phyloP scores from a whole-genome alignment of 2,113 vertebrate species.

The Tyto alba region DNA sequence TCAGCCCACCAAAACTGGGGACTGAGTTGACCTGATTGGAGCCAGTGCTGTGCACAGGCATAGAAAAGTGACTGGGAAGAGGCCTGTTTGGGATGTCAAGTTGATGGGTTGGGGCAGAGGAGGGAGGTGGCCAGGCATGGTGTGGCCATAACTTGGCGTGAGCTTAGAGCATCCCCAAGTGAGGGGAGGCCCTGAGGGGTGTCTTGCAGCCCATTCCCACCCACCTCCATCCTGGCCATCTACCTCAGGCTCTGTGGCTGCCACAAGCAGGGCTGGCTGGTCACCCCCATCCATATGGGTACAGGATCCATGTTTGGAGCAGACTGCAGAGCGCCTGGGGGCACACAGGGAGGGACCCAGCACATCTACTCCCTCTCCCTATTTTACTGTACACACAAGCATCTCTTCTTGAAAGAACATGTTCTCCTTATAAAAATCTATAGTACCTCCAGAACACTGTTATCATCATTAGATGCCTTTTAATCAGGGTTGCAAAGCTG shows the following conservation, averaged over 20 bases:
- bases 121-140: background rate
- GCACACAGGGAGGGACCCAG: background rate
- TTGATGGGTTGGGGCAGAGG: background rate
- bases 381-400: background rate
- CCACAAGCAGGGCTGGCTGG: background rate
- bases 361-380: background rate
- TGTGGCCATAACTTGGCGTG: accelerated
- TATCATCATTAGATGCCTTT: background rate
- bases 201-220: background rate
- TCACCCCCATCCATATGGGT: background rate
- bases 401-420: background rate
- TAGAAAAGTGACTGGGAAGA: background rate
- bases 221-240: background rate
- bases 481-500: background rate
- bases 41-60: background rate
- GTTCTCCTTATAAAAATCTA: background rate
- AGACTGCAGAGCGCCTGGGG: background rate
- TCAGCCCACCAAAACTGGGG: background rate
- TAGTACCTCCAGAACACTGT: background rate
- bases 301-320: background rate
- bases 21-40: background rate
- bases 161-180: background rate
- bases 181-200: accelerated
- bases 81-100: background rate
- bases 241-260: background rate